These are phyloP conservation scores for Anomalospiza imberbis DNA, from an alignment of 2,797 vertebrate genomes.

Conservation along the genomic window DNA sequence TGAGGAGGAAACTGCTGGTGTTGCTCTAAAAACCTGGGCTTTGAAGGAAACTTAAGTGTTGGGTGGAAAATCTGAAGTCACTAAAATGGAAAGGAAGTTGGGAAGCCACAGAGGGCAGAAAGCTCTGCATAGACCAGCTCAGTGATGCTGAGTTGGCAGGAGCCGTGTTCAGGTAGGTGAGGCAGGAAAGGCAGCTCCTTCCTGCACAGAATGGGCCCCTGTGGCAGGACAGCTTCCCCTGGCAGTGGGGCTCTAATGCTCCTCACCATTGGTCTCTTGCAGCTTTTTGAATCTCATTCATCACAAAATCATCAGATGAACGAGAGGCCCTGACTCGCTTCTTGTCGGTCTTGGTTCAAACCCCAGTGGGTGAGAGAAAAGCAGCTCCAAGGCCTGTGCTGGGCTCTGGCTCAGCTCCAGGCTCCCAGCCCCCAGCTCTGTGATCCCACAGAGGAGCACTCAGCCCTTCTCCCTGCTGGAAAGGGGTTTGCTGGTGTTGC, in stretches of 20 bases:
- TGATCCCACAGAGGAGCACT: background rate
- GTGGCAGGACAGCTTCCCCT: background rate
- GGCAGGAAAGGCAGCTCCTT: background rate
- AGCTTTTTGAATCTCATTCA: background rate
- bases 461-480: background rate
- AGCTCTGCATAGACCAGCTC: background rate
- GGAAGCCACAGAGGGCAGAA: background rate
- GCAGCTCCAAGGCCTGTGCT: background rate
- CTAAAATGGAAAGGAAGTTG: background rate
- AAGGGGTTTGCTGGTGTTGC: background rate
- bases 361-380: background rate
- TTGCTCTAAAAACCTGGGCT: background rate
- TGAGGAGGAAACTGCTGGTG: background rate
- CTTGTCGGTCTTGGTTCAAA: background rate
- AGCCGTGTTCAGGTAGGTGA: background rate
- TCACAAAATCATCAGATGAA: background rate
- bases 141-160: background rate
- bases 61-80: slow-evolving; percentile 13
- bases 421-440: background rate
- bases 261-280: fast-evolving
- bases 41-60: background rate
- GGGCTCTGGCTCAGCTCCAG: background rate
- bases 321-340: fast-evolving
- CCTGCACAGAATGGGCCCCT: fast-evolving
- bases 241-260: background rate